A percentile compares a stretch with the other conserved stretches of the same genome.
phyloP scores from a whole-genome alignment of 2,797 vertebrate genomes.

The Alca torda region DNA sequence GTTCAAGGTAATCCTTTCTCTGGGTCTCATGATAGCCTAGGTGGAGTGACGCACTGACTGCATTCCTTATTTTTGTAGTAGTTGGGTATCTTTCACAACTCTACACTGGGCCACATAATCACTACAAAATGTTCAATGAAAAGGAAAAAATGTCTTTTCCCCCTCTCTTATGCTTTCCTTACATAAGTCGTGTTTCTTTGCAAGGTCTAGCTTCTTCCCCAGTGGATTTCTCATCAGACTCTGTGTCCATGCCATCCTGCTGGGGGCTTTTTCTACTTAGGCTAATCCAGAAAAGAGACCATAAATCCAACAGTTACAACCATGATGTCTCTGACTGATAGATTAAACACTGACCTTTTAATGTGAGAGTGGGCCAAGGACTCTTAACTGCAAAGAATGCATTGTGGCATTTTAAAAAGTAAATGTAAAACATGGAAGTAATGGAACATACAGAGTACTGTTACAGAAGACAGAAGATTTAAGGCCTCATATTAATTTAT shows the following conservation, averaged over 20 bases:
- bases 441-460: not conserved
- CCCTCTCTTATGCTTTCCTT: not conserved
- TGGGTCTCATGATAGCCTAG: not conserved
- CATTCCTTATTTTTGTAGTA: not conserved
- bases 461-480: not conserved
- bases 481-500: not conserved
- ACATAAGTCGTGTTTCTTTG: not conserved
- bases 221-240: not conserved
- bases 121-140: not conserved
- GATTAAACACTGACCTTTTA: conserved; percentile 1
- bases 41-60: not conserved
- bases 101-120: not conserved
- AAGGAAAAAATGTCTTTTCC: not conserved
- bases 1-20: not conserved
- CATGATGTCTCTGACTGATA: not conserved
- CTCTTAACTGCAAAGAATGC: not conserved
- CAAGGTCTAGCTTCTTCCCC: not conserved
- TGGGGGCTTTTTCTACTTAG: not conserved
- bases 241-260: not conserved
- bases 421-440: not conserved
- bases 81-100: not conserved
- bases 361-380: not conserved
- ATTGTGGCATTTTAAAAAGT: not conserved
- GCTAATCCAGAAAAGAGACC: not conserved
- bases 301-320: not conserved